Percentiles rank a stretch among this genome's conserved stretches.
These are phyloP conservation scores for Boleophthalmus pectinirostris DNA, from an alignment of 2,113 vertebrate genomes.

Conservation along the genomic window DNA sequence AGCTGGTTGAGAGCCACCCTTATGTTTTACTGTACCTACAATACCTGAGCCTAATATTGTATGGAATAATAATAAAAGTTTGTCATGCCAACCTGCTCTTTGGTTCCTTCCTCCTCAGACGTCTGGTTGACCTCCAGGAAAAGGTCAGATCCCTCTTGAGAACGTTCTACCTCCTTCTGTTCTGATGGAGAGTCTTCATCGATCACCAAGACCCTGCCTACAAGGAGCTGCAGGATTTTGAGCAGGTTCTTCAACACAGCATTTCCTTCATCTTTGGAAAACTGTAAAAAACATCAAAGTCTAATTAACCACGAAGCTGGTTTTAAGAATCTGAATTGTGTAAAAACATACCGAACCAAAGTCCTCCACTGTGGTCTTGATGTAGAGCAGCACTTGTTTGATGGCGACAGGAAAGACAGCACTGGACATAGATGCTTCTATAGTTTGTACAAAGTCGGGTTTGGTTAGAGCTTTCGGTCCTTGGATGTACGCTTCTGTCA, in stretches of 20 bases:
- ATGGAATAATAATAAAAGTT: neutral
- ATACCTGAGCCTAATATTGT: neutral
- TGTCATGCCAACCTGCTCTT: slow-evolving; percentile 60
- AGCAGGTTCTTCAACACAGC: slow-evolving; percentile 70
- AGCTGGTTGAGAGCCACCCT: too few species aligned
- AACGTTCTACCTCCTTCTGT: slow-evolving; percentile 14
- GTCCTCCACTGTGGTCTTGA: slow-evolving; percentile 83
- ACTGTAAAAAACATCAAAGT: slow-evolving; percentile 16
- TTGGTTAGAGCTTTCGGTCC: slow-evolving; percentile 43
- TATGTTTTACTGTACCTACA: too few species aligned
- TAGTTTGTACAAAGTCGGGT: slow-evolving; percentile 49
- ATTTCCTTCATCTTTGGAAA: slow-evolving; percentile 72
- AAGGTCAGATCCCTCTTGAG: slow-evolving; percentile 68
- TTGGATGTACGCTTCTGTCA: slow-evolving; percentile 78
- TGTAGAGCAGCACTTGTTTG: slow-evolving; percentile 86
- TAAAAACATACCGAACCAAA: slow-evolving; percentile 76
- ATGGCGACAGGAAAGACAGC: slow-evolving; percentile 70
- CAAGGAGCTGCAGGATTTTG: slow-evolving; percentile 75
- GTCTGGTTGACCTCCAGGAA: slow-evolving; percentile 75
- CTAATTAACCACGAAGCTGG: neutral
- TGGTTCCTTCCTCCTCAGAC: slow-evolving; percentile 27
- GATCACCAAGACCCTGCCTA: slow-evolving; percentile 67
- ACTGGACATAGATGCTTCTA: slow-evolving; percentile 59
- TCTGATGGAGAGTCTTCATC: slow-evolving; percentile 32
- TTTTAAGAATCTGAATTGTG: neutral